A percentile compares a stretch with the other conserved stretches of the same genome.
Evolutionary conservation across 2,113 vertebrate genomes (phyloP).

Genomic region (Sapajus apella): DNA sequence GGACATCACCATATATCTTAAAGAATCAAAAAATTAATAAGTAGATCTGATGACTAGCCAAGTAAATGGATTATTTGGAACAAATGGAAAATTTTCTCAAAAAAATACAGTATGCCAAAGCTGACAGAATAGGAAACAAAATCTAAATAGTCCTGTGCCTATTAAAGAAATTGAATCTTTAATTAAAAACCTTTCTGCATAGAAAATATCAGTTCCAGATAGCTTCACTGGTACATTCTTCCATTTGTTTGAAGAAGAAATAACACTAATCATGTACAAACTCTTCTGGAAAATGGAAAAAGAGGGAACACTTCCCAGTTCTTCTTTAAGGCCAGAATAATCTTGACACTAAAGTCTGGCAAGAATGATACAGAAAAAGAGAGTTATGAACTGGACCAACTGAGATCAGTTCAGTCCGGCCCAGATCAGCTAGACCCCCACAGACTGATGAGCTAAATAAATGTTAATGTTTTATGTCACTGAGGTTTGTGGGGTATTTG

Average conservation of each 20-base stretch:
- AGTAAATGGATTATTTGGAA: background rate
- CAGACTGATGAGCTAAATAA: background rate
- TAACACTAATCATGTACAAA: background rate
- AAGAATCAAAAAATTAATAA: slow-evolving; percentile 27
- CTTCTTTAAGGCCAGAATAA: background rate
- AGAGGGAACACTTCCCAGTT: background rate
- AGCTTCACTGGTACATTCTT: background rate
- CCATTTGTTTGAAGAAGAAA: background rate
- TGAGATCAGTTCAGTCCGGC: background rate
- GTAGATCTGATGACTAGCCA: background rate
- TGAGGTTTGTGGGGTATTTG: background rate
- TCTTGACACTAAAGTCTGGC: background rate
- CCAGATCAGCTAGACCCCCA: background rate
- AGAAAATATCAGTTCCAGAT: background rate
- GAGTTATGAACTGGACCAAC: background rate
- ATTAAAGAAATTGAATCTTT: slow-evolving; percentile 4
- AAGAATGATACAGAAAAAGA: background rate
- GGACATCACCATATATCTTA: background rate
- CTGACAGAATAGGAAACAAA: background rate
- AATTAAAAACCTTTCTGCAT: background rate
- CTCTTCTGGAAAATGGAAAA: background rate
- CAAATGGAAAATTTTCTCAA: background rate
- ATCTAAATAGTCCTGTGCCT: background rate
- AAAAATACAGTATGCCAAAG: background rate
- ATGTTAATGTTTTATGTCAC: background rate